phyloP scores from a whole-genome alignment of 2,888 invertebrate genomes.

The Stenodema calcarata region DNA sequence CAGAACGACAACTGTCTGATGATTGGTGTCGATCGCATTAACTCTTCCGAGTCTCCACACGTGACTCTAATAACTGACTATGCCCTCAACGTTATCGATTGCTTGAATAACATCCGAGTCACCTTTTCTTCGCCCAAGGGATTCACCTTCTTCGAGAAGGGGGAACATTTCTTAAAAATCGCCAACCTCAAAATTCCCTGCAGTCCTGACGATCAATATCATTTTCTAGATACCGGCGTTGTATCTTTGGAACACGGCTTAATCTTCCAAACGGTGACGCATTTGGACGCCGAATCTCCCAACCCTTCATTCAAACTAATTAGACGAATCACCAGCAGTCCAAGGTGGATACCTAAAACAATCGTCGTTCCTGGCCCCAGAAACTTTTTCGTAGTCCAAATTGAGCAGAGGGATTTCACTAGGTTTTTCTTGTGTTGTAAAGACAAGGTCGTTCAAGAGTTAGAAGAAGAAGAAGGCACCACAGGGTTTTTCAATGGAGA shows the following conservation, averaged over 20 bases:
- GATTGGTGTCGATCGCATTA: background rate
- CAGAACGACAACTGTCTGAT: background rate
- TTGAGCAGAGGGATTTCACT: slow-evolving; percentile 24
- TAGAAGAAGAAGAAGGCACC: background rate
- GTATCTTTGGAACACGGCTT: background rate
- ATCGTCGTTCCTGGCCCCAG: background rate
- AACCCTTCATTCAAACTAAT: background rate
- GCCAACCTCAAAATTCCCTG: background rate
- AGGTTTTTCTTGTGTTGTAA: background rate
- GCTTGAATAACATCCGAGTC: background rate
- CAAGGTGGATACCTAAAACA: slow-evolving; percentile 8
- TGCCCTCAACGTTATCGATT: background rate
- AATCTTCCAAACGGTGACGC: background rate
- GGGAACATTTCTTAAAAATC: background rate
- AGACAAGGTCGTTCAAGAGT: background rate
- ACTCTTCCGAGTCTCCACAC: background rate
- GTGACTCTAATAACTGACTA: slow-evolving; percentile 3
- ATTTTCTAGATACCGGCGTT: slow-evolving; percentile 4
- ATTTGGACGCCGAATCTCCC: background rate
- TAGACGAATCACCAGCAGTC: background rate
- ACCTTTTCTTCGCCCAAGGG: background rate
- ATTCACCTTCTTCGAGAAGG: background rate
- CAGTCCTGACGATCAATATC: background rate
- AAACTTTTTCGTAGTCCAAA: background rate
- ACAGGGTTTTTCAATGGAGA: background rate